A percentile compares a stretch with the other conserved stretches of the same genome.
Evolutionary conservation across 1,140 invertebrate species (phyloP).

Genomic region (Muscidifurax raptorellus): DNA sequence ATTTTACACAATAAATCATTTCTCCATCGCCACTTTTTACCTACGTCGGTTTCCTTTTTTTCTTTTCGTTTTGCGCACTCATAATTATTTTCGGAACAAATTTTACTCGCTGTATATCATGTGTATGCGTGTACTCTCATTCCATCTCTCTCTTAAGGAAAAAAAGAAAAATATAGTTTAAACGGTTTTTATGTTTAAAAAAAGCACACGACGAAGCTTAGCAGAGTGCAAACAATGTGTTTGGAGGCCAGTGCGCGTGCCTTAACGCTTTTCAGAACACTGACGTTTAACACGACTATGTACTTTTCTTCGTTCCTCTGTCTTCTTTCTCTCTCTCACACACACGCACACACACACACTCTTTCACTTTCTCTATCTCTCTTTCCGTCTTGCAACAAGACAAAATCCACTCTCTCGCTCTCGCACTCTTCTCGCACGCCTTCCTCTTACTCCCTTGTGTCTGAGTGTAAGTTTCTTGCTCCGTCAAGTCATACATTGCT

Average conservation of each 20-base stretch:
- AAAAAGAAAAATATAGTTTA: slow-evolving; percentile 49
- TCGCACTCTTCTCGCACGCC: slow-evolving; percentile 41
- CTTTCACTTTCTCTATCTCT: slow-evolving; percentile 3
- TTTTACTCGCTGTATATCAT: slow-evolving; percentile 60
- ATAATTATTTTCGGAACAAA: neutral
- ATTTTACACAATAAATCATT: slow-evolving; percentile 26
- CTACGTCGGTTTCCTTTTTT: slow-evolving; percentile 6
- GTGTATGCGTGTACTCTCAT: slow-evolving; percentile 54
- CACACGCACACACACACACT: neutral
- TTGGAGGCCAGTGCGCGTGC: slow-evolving; percentile 85
- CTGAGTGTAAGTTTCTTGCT: slow-evolving; percentile 59
- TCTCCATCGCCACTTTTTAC: slow-evolving; percentile 7
- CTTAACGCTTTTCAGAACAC: slow-evolving; percentile 68
- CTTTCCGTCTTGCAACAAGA: neutral
- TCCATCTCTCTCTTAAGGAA: slow-evolving; percentile 28
- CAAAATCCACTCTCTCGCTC: neutral
- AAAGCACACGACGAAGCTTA: slow-evolving; percentile 66
- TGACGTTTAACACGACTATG: slow-evolving; percentile 57
- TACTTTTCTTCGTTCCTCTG: slow-evolving; percentile 55
- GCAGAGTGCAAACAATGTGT: slow-evolving; percentile 91
- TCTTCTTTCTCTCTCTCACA: neutral
- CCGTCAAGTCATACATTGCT: slow-evolving; percentile 60
- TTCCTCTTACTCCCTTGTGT: slow-evolving; percentile 53
- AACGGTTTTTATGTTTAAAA: slow-evolving; percentile 34
- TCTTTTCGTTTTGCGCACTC: neutral